phyloP scores from a whole-genome alignment of 2,888 invertebrate genomes.

The Drosophila suboccidentalis region DNA sequence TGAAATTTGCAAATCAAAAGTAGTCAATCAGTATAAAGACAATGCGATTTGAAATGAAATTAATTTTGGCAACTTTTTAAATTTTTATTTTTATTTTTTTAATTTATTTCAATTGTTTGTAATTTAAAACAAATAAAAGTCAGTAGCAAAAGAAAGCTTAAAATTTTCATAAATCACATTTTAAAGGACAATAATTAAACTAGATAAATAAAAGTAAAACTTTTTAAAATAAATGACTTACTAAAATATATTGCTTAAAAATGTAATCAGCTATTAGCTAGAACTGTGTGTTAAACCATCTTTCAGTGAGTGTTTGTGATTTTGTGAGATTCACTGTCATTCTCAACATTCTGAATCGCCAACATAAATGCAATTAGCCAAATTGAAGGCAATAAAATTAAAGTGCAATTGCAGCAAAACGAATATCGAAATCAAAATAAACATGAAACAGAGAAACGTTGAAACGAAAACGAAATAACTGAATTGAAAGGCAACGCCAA shows the following conservation, averaged over 20 bases:
- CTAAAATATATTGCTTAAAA: background rate
- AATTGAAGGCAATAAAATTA: slow-evolving; percentile 75
- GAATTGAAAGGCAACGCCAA: slow-evolving; percentile 68
- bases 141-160: too few species aligned
- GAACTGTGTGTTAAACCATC: background rate
- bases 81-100: too few species aligned
- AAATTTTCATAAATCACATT: background rate
- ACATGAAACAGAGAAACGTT: slow-evolving; percentile 33
- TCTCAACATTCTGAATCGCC: slow-evolving; percentile 33
- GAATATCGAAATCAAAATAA: slow-evolving; percentile 43
- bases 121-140: too few species aligned
- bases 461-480: slow-evolving; percentile 8
- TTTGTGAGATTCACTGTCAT: background rate
- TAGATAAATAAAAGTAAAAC: background rate
- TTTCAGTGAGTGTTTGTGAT: background rate
- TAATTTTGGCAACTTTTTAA: too few species aligned
- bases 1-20: too few species aligned
- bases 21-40: too few species aligned
- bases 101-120: too few species aligned
- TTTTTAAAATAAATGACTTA: background rate
- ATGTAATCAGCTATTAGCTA: background rate
- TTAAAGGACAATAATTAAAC: background rate
- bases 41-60: too few species aligned
- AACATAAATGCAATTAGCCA: slow-evolving; percentile 70
- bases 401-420: slow-evolving; percentile 59